These are phyloP conservation scores for Aptenodytes patagonicus DNA, from an alignment of 2,113 vertebrate species.

Conservation along the genomic window DNA sequence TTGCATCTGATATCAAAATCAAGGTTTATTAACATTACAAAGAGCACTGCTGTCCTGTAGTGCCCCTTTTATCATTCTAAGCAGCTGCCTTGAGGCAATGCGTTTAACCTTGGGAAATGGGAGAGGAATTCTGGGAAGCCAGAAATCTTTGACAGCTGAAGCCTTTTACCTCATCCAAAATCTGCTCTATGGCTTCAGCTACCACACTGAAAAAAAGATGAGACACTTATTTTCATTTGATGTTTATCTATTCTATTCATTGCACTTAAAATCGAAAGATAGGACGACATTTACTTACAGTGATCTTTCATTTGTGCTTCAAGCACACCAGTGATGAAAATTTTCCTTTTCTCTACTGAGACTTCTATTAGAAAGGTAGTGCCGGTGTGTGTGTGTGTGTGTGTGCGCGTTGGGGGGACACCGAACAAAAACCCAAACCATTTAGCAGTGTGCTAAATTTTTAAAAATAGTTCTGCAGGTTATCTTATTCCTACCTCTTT, in stretches of 20 bases:
- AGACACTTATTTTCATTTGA: slow-evolving; percentile 64
- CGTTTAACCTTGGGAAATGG: slow-evolving; percentile 84
- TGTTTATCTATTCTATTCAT: slow-evolving; percentile 68
- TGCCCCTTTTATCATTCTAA: slow-evolving; percentile 80
- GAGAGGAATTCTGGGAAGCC: slow-evolving; percentile 74
- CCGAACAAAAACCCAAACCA: not conserved
- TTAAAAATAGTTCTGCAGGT: not conserved
- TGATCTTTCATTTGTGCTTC: slow-evolving; percentile 44
- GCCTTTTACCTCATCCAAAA: slow-evolving; percentile 67
- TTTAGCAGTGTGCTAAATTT: not conserved
- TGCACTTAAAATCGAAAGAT: slow-evolving; percentile 33
- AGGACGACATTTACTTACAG: slow-evolving; percentile 32
- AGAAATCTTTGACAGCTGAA: slow-evolving; percentile 69
- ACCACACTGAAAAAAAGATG: slow-evolving; percentile 30
- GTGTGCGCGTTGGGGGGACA: not conserved
- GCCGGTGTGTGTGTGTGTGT: too few species aligned
- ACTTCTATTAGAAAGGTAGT: slow-evolving; percentile 25
- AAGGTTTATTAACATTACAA: slow-evolving; percentile 85
- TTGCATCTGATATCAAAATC: slow-evolving; percentile 79
- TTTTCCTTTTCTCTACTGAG: not conserved
- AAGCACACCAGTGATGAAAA: not conserved
- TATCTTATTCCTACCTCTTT: not conserved
- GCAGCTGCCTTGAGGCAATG: slow-evolving; percentile 77
- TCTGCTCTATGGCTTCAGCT: slow-evolving; percentile 57
- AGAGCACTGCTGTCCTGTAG: slow-evolving; percentile 76